A percentile compares a stretch with the other conserved stretches of the same genome.
These are phyloP conservation scores for Pampusana beccarii DNA, from an alignment of 2,113 vertebrate species.

Conservation along the genomic window DNA sequence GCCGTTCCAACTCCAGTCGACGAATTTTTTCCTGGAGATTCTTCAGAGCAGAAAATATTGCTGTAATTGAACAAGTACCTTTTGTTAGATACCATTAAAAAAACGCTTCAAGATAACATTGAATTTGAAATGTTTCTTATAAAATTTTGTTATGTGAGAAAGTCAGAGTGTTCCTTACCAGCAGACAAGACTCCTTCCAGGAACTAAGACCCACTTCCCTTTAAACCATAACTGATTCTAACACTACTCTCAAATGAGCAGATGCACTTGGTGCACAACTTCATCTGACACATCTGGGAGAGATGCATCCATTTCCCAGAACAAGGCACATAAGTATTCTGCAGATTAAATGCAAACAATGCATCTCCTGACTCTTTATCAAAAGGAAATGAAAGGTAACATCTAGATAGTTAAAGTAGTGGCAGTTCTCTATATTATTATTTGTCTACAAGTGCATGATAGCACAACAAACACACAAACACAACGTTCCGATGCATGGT, in stretches of 20 bases:
- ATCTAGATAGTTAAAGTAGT: neutral
- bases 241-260: neutral
- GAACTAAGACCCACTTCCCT: neutral
- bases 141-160: neutral
- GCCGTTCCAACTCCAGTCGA: conserved; percentile 84
- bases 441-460: neutral
- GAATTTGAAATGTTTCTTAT: neutral
- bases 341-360: neutral
- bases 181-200: neutral
- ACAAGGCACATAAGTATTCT: neutral
- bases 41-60: conserved; percentile 88
- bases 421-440: neutral
- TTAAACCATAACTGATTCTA: neutral
- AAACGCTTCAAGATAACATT: neutral
- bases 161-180: neutral
- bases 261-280: neutral
- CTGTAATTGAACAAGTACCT: conserved; percentile 66
- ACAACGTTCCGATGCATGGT: fast-evolving
- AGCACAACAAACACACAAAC: neutral
- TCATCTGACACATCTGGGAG: neutral
- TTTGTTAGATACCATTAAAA: neutral
- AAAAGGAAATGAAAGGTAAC: neutral
- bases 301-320: neutral
- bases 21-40: conserved; percentile 85
- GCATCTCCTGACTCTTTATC: neutral